Percentiles rank a stretch among this genome's conserved stretches.
Conservation (phyloP, 2,888 invertebrate genomes). For the Apotomis turbidana region DNA sequence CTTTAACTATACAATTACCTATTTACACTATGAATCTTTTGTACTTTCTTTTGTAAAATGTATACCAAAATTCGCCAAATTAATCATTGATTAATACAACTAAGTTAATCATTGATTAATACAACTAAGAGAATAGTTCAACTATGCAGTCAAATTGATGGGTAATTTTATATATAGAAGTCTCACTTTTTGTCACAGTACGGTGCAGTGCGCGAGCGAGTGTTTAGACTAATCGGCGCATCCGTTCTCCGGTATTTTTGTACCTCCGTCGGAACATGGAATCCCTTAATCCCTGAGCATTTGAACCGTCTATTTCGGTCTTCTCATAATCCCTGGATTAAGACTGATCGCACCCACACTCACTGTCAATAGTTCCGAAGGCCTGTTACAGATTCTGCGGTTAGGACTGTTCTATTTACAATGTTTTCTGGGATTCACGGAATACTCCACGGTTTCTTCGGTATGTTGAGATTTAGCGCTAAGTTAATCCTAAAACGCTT, state of each 20-base stretch:
- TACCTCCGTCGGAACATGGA: slow-evolving; percentile 80
- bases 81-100: no score
- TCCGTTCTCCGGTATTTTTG: slow-evolving; percentile 82
- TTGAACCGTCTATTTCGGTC: slow-evolving; percentile 83
- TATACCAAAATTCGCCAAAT: no score
- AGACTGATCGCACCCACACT: slow-evolving; percentile 83
- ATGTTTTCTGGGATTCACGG: slow-evolving; percentile 66
- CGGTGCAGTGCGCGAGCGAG: slow-evolving; percentile 65
- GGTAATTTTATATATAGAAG: slow-evolving; percentile 22
- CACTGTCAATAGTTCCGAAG: slow-evolving; percentile 83
- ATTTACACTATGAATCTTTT: no score
- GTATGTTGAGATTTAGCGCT: slow-evolving; percentile 60
- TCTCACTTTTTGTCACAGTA: slow-evolving; percentile 46
- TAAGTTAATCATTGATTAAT: background rate
- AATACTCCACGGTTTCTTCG: slow-evolving; percentile 78
- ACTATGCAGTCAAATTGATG: slow-evolving; percentile 21
- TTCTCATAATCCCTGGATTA: slow-evolving; percentile 82
- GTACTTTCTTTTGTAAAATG: no score
- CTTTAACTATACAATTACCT: no score
- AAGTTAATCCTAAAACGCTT: slow-evolving; percentile 67
- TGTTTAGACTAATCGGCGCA: slow-evolving; percentile 82
- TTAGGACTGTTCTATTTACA: slow-evolving; percentile 74
- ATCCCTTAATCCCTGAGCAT: slow-evolving; percentile 82
- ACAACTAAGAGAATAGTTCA: background rate
- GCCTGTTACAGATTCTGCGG: slow-evolving; percentile 79